Base-by-base conservation (phyloP, 2,888 invertebrate species). In the Anaspis maculata region DNA sequence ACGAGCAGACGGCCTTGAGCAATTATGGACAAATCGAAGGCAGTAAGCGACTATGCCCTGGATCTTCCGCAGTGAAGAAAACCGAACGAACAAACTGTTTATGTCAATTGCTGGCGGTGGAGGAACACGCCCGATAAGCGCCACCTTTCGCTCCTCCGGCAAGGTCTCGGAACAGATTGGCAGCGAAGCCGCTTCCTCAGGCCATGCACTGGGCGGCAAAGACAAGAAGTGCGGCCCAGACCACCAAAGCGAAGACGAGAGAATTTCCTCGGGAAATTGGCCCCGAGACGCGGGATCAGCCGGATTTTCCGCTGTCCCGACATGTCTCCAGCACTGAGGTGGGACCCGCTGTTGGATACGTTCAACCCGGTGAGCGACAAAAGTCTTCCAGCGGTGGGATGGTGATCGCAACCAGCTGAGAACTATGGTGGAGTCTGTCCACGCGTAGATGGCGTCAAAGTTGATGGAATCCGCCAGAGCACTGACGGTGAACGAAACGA, bases 281-380 rank as follows among this genome's bases (percentile, higher is more conserved):
- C 39, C 35, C n/a, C 35, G 24, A 11, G 24, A 33, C 3, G 13
- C 25, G 3, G 24, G 3, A 24, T 35, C 35, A 4, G 37, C 37
- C 3, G 39, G 37, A 27, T 39, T 39, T 6, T 28, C 3, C 7
- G 6, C 12, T 7, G 39, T 32, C 4, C 10, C 3, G 15, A 38
- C 32, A 27, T 39, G 19, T 31, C 11, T 12, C 39, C 37, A 39
- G n/a, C n/a, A 12, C 3, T 9, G 7, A 1, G 27, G 23, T 6
- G 21, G 11, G 3, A 37, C 7, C 6, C 14, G 10, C 12, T 24
- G n/a, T n/a, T n/a, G n/a, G n/a, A n/a, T n/a, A n/a, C n/a, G n/a
- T n/a, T n/a, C n/a, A n/a, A n/a, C n/a, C n/a, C n/a, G n/a, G n/a
- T n/a, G n/a, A n/a, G n/a, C n/a, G n/a, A n/a, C n/a, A n/a, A n/a